Base-by-base conservation (phyloP, 2,888 invertebrate genomes). In the Platypus cylindrus region DNA sequence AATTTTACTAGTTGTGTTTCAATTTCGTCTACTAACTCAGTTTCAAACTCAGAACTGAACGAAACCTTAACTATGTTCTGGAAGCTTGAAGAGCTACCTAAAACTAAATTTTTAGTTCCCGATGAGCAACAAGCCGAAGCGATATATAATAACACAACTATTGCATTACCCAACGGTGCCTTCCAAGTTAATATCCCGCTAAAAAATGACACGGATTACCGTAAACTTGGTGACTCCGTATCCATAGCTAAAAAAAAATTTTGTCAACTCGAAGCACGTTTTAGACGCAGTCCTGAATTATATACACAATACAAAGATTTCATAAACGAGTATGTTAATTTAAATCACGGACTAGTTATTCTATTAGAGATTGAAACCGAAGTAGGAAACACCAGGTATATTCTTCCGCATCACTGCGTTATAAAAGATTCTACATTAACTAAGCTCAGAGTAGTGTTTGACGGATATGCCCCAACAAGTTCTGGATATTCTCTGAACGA, bases 371-470 rank as follows among this genome's bases (percentile, higher is more conserved):
- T 31, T 17, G 11, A n/a, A 3, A 31, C 5, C n/a, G 9, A 3
- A 8, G n/a, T n/a, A n/a, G n/a, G n/a, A n/a, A n/a, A n/a, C n/a
- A n/a, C n/a, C n/a, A n/a, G n/a, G n/a, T n/a, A n/a, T n/a, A n/a
- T n/a, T n/a, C n/a, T 37, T 3, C 42, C 42, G 3, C 39, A 42
- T 31, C 36, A 40, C 9, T 39, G 34, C 25, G 42, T 40, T 2
- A 38, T 38, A 4, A 31, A 30, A 23, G 33, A 34, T 16, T 22
- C 36, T 3, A 32, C 29, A 23, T 2, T 20, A 4, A 38, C 36
- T 3, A 43, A 40, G 7, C 22, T 41, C 5, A 20, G 43, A 5
- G 38, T 45, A 12, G 40, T 43, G 2, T 45, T 43, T 39, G 24
- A 36, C 25, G 32, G 13, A 2, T 30, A 17, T 2, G 30, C 28